These are phyloP conservation scores for Lamellibrachia columna DNA, from an alignment of 2,888 invertebrate genomes.

Conservation along the genomic window DNA sequence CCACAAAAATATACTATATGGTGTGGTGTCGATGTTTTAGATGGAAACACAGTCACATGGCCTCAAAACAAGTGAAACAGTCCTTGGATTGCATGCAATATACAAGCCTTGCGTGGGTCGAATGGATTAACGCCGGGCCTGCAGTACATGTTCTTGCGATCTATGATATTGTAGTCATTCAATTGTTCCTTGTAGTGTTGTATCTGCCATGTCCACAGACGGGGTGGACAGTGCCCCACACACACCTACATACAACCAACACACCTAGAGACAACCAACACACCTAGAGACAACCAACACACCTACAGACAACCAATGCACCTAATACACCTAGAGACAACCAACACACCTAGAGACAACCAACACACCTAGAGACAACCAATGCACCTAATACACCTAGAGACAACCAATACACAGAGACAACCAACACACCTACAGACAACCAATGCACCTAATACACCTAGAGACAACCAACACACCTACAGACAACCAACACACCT, in stretches of 20 bases:
- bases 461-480: neutral
- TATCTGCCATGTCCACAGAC: neutral
- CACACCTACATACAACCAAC: neutral
- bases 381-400: neutral
- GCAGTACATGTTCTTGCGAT: neutral
- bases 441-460: neutral
- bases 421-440: neutral
- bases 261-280: neutral
- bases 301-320: neutral
- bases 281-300: neutral
- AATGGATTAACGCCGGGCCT: neutral
- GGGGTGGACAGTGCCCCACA: neutral
- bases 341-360: neutral
- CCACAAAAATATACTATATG: too few relatives aligned
- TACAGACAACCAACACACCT: neutral
- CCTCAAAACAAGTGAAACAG: neutral
- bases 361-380: neutral
- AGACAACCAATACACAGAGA: neutral
- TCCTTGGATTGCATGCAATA: neutral
- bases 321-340: neutral
- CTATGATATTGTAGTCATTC: neutral
- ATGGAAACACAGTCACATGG: neutral
- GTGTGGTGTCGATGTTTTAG: too few relatives aligned
- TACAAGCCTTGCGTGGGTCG: neutral
- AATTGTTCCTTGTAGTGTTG: neutral